Base-by-base conservation (phyloP, 2,888 invertebrate genomes). In the Aleiodes leptofemur region DNA sequence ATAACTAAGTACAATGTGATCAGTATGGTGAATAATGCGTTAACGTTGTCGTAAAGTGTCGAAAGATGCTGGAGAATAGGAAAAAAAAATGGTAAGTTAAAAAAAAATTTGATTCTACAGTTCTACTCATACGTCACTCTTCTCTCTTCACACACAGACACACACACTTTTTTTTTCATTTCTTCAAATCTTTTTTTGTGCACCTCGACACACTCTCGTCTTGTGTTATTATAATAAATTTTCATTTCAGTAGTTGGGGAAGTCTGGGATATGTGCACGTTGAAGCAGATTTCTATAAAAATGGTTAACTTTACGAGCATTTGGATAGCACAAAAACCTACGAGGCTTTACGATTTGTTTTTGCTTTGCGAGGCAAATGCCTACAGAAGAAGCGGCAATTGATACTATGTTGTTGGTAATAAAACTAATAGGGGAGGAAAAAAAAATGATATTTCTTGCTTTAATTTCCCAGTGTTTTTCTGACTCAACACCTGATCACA, bases 291-390 rank as follows among this genome's bases (percentile, higher is more conserved):
- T 66, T 68, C 6, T 34, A 53, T 51, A 13, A 66, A 51, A 53
- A 68, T 51, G n/a, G 1, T 13, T 3, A 68, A 53, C 68, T 80
- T 81, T 79, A 81, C 78, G 79, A 79, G 75, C 73, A 23, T 43
- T 72, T 79, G 78, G 71, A 81, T 82, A 82, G n/a, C n/a, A 83
- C 82, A 83, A 85, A 81, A 82, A 80, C 76, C 76, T 57, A 69
- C 69, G 74, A 75, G 74, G 68, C 82, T 86, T 86, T 83, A 86
- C 85, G 86, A 85, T 86, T 86, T 86, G 86, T 86, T 86, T 86
- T 82, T 79, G 76, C 77, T 79, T 76, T 64, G 16, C 13, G 61
- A 34, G 23, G 23, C 23, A 23, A 23, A 23, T 23, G 56, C 55
- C 34, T 14, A 23, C 23, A 61, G 73, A 8, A 61, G 38, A 61